phyloP scores from a whole-genome alignment of 1,140 invertebrate species.

The Nasonia vitripennis region DNA sequence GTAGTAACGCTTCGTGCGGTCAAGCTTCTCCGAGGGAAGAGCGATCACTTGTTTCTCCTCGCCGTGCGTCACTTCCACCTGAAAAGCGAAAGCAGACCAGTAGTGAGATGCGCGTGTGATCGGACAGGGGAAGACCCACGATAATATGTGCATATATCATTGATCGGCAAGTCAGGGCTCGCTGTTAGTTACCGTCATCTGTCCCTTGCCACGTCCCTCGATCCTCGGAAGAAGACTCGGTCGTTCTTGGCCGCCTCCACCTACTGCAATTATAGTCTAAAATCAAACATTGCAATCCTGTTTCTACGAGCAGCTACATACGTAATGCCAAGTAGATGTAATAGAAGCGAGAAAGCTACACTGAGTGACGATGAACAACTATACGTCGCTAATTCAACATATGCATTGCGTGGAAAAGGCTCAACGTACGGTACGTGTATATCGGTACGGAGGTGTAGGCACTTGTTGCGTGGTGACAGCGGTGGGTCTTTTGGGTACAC shows the following conservation, averaged over 20 bases:
- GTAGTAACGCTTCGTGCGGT: slow-evolving; percentile 91
- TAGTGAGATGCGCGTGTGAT: background rate
- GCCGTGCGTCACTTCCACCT: slow-evolving; percentile 86
- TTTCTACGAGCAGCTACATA: slow-evolving; percentile 54
- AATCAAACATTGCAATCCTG: slow-evolving; percentile 68
- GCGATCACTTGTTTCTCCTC: slow-evolving; percentile 89
- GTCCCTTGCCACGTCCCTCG: slow-evolving; percentile 69
- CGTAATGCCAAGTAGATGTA: background rate
- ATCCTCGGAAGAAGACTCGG: slow-evolving; percentile 72
- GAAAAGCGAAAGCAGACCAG: background rate
- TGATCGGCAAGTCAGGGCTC: background rate
- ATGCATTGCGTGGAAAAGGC: background rate
- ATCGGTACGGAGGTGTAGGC: slow-evolving; percentile 90
- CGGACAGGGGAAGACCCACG: no score
- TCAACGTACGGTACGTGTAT: slow-evolving; percentile 71
- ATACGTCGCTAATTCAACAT: background rate
- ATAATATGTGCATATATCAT: background rate
- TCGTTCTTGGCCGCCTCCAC: slow-evolving; percentile 69
- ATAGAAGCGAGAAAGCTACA: background rate
- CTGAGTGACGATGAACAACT: no score
- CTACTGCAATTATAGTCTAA: slow-evolving; percentile 75
- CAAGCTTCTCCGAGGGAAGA: slow-evolving; percentile 87
- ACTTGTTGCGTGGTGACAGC: slow-evolving; percentile 92
- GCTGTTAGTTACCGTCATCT: slow-evolving; percentile 69
- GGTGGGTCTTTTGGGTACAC: slow-evolving; percentile 89